phyloP scores from a whole-genome alignment of 1,140 invertebrate genomes.

The Pristionchus pacificus region DNA sequence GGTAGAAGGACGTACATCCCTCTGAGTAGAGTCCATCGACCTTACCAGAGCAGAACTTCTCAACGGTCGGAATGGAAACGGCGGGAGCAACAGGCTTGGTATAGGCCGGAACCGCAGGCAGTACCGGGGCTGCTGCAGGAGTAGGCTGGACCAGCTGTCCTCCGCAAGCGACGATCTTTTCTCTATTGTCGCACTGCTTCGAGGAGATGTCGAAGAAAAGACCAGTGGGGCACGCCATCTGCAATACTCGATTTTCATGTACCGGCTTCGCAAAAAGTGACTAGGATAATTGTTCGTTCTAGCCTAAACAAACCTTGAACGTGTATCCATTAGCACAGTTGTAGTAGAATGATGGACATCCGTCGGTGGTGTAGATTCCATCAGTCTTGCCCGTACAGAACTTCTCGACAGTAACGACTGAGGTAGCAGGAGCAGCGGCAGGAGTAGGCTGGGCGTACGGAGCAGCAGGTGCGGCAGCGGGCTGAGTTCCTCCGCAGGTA shows the following conservation, averaged over 20 bases:
- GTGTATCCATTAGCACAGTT: neutral
- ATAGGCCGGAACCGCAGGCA: neutral
- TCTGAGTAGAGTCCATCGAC: slow-evolving; percentile 5
- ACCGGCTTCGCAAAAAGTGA: neutral
- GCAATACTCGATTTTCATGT: too few species aligned
- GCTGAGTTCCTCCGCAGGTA: slow-evolving; percentile 11
- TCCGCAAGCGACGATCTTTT: neutral
- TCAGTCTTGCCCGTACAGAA: slow-evolving; percentile 10
- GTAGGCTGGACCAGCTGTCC: neutral
- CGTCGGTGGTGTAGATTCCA: slow-evolving; percentile 12
- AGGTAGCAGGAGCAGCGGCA: neutral
- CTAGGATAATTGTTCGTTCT: neutral
- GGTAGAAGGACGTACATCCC: slow-evolving; percentile 1
- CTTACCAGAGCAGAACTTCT: slow-evolving; percentile 12
- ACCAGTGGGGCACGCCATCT: neutral
- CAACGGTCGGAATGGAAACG: neutral
- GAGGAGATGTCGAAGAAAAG: neutral
- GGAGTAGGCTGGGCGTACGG: neutral
- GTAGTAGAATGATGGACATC: slow-evolving; percentile 4
- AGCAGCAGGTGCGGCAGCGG: neutral
- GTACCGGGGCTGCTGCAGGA: neutral
- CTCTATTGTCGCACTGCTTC: neutral
- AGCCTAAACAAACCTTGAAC: neutral
- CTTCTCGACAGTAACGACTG: neutral
- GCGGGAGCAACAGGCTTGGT: neutral